Percentiles rank a stretch among this genome's conserved stretches.
Evolutionary conservation across 1,140 invertebrate species (phyloP).

Genomic region (Heliconius hermathena): DNA sequence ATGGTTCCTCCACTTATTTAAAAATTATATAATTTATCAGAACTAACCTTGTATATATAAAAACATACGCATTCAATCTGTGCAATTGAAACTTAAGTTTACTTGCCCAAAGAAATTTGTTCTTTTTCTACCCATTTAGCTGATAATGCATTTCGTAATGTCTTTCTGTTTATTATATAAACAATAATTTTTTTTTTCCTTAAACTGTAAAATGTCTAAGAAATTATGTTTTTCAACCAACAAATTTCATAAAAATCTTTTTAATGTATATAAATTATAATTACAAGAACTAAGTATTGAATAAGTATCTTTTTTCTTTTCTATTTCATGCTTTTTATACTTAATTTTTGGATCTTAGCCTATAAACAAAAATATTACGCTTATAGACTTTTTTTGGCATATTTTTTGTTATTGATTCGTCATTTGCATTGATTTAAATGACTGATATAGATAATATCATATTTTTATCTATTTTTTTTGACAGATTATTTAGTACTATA

Average conservation of each 20-base stretch:
- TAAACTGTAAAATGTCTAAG: neutral
- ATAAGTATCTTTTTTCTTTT: neutral
- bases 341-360: neutral
- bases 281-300: neutral
- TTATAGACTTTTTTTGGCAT: neutral
- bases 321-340: constrained; percentile 1
- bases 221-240: neutral
- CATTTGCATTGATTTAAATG: constrained; percentile 9
- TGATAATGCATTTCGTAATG: neutral
- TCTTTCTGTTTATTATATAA: neutral
- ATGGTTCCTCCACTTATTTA: too few relatives aligned
- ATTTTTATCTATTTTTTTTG: neutral
- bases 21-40: too few relatives aligned
- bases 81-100: too few relatives aligned
- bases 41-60: too few relatives aligned
- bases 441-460: constrained; percentile 1
- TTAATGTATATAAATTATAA: neutral
- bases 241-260: neutral
- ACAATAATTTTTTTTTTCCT: neutral
- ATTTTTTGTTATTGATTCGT: neutral
- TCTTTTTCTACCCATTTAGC: neutral
- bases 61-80: too few relatives aligned
- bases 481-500: neutral
- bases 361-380: neutral
- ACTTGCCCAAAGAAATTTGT: too few relatives aligned